Evolutionary conservation across 2,888 invertebrate species (phyloP), one percentile per base, ranked within the genome.

Genomic region (Epinotia demarniana): DNA sequence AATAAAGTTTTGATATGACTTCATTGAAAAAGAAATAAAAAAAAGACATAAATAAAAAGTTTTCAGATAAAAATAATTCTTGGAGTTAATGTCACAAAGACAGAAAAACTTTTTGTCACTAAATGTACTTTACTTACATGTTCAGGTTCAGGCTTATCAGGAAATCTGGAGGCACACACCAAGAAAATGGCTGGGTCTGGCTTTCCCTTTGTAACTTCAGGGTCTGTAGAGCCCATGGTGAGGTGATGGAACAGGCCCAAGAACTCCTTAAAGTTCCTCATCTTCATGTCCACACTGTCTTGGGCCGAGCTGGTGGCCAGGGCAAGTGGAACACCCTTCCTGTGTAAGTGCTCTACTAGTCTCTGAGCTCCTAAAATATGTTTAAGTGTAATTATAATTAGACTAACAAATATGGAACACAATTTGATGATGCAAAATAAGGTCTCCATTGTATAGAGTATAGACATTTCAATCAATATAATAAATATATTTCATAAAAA

Each of bases 161-260:
- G 86, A 88, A 98, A 98, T 64, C 97, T 93, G 43, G 94, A 93
- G 0, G 97, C 97, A 83, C 97, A 96, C 11, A 98, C 95, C 33
- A 97, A 88, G 87, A 98, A 99, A 82, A 97, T 97, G 83, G 98
- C 97, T 0, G 99, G 99, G 61, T 96, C 96, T 9, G 99, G 99
- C 92, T 99, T 99, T 3, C 98, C 98, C 71, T 95, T 92, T 78
- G 95, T 96, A 0, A 99, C 97, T 79, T 98, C 98, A 0, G 97
- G 96, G 89, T 99, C 98, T 23, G 96, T 95, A 18, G 97, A 96
- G 0, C 97, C 97, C 83, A 96, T 96, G 0, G 98, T 98, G 60
- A 96, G 94, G 84, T 98, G 98, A 81, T 95, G 89, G 84, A 98
- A 97, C 19, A 96, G 84, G 1, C 89, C 83, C 78, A 97, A 95